Base-by-base conservation (phyloP, 2,888 invertebrate genomes). In the Ophion ventricosus region DNA sequence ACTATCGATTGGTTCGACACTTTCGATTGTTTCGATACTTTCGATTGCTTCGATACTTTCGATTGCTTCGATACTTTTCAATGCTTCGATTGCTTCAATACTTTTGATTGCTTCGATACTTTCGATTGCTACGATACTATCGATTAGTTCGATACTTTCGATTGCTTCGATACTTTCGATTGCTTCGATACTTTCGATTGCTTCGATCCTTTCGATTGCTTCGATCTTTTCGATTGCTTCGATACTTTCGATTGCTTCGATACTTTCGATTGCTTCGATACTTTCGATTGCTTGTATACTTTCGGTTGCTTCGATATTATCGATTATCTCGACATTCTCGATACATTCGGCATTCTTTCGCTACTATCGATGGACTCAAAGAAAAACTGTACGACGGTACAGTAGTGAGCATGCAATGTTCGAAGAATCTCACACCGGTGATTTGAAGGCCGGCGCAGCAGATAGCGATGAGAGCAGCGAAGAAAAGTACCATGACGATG, bases 361-460 rank as follows among this genome's bases (percentile, higher is more conserved):
- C 49, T 10, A 49, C 20, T 8, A 56, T 56, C 20, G 56, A 54
- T 56, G 10, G 43, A 57, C 40, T 35, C 11, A n/a, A 64, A n/a
- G 2, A 43, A 4, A 67, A 20, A 69, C 29, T 23, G 7, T 63
- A 17, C 29, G n/a, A 63, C 29, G 29, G n/a, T 29, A 49, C 2
- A 49, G 14, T 14, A 8, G 23, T 20, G 8, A 23, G 8, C 20
- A 8, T 57, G 49, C 17, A 7, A 57, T 10, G n/a, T 56, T 11
- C 14, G 25, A 29, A 20, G 56, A 63, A 25, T 8, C 82, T 77
- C 75, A 87, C 87, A 25, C 75, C 73, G 29, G 86, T 82, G 57
- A 87, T 63, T 83, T 86, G 85, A 72, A 87, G 86, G n/a, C 86
- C 86, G 23, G 85, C 86, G 73, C 86, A 86, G 64, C 85, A 86